A percentile compares a stretch with the other conserved stretches of the same genome.
Conservation (phyloP, 1,140 invertebrate species). For the Drosophila arizonae region DNA sequence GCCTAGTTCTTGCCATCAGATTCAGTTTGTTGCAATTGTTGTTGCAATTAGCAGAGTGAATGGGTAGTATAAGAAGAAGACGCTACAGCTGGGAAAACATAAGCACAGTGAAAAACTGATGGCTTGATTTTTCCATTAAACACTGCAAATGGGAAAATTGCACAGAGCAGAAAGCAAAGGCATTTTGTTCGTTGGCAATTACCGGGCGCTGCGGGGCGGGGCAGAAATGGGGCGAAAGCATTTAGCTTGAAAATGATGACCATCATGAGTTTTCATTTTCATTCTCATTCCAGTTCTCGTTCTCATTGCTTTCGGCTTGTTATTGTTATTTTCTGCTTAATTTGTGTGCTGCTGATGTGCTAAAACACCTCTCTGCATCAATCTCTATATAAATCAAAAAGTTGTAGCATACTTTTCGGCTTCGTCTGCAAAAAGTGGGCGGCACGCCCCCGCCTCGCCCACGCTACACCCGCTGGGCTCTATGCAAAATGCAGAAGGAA, state of each 20-base stretch:
- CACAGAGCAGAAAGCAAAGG: conserved; percentile 30
- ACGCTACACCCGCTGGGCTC: background rate
- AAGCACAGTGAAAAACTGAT: conserved; percentile 66
- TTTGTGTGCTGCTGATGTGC: conserved; percentile 54
- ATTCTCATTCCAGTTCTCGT: conserved; percentile 1
- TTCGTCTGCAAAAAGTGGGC: conserved; percentile 8
- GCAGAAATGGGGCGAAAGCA: conserved; percentile 45
- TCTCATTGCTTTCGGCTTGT: background rate
- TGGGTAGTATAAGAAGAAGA: background rate
- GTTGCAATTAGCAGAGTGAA: conserved; percentile 70
- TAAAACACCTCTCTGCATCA: conserved; percentile 53
- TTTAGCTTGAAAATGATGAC: conserved; percentile 55
- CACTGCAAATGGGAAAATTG: conserved; percentile 67
- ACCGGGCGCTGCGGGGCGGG: conserved; percentile 24
- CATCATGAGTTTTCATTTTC: conserved; percentile 52
- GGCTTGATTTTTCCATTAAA: conserved; percentile 68
- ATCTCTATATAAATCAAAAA: conserved; percentile 41
- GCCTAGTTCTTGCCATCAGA: conserved; percentile 58
- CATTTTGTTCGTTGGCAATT: conserved; percentile 57
- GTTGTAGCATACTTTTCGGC: conserved; percentile 36
- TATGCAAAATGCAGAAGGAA: conserved; percentile 31
- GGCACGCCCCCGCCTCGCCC: background rate
- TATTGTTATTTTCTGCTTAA: conserved; percentile 40
- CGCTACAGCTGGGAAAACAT: conserved; percentile 29
- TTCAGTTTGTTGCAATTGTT: conserved; percentile 78